Evolutionary conservation across 2,888 invertebrate species (phyloP), one percentile per base, ranked within the genome.

Genomic region (Danaus chrysippus): DNA sequence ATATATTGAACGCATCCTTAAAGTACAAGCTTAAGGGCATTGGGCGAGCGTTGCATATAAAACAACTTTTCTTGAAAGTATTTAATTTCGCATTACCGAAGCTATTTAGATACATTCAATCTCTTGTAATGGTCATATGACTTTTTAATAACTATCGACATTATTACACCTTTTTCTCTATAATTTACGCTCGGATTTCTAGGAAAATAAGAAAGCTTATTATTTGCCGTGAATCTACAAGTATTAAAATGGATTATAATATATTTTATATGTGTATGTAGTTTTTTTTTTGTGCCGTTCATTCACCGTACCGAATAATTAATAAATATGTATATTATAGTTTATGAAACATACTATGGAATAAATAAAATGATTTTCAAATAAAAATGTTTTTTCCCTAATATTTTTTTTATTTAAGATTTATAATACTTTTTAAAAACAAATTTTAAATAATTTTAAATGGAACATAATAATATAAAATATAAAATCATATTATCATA

Each of bases 121-220:
- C 17, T n/a, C 49, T 49, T 46, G 17, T 15, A 10, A 17, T 17
- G 17, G 17, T 49, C 15, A 49, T 49, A 15, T 46, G 46, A 49
- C 11, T 49, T 17, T 49, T 46, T 49, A 17, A 15, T 49, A 10
- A 9, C 46, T 46, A 15, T 46, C 17, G 0, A 17, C 46, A 17
- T 17, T 49, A 49, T 49, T 49, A 49, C 49, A 49, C 17, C 11
- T n/a, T 15, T n/a, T 17, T 49, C 15, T 10, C 49, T 17, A 49
- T 49, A 49, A 49, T 49, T 10, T 49, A 49, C 17, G 11, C 17
- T 9, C 49, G n/a, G 49, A 17, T 49, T 49, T 17, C 49, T 49
- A 49, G 10, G 49, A 49, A 49, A 49, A 17, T 46, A 46, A 46
- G 46, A 46, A 46, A 46, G 46, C 46, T 17, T 17, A 46, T 46